Base-by-base conservation (phyloP, 2,888 invertebrate species). In the Megaustenia siamemsis region DNA sequence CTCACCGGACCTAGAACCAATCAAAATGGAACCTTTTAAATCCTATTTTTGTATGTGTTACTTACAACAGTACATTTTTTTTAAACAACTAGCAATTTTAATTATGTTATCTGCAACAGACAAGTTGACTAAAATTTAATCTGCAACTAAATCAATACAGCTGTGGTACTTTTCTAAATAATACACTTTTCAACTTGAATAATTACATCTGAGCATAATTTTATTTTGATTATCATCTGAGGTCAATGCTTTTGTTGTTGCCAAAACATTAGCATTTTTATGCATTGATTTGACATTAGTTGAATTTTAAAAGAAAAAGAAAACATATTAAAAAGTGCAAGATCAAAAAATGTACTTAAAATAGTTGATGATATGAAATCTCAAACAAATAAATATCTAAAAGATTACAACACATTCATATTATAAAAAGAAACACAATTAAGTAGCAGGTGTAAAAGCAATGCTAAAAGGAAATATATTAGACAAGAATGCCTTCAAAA, bases 1-100 rank as follows among this genome's bases (percentile, higher is more conserved):
- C 60, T 84, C 86, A 60, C 83, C 83, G 77, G 86, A 83, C 71
- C 83, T 81, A 78, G 40, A 76, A 73, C 45, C 73, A 73, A 73
- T 73, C 49, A 32, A 49, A 73, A 73, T 49, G 49, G 32, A 73
- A 73, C 21, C 18, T 32, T 45, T 73, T 73, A 73, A 69, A 69
- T 40, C 40, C 40, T 69, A 5, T 40, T n/a, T n/a, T n/a, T n/a
- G n/a, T n/a, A n/a, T n/a, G n/a, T n/a, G n/a, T n/a, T n/a, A n/a
- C n/a, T n/a, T n/a, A n/a, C n/a, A n/a, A n/a, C n/a, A n/a, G n/a
- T n/a, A n/a, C n/a, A n/a, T n/a, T n/a, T n/a, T n/a, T n/a, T n/a
- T n/a, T n/a, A n/a, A n/a, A n/a, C n/a, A n/a, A n/a, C n/a, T n/a
- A n/a, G n/a, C n/a, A n/a, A n/a, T n/a, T n/a, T n/a, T n/a, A n/a